Evolutionary conservation across 2,888 invertebrate species (phyloP), one percentile per base, ranked within the genome.

Genomic region (Lasioglossum calceatum): DNA sequence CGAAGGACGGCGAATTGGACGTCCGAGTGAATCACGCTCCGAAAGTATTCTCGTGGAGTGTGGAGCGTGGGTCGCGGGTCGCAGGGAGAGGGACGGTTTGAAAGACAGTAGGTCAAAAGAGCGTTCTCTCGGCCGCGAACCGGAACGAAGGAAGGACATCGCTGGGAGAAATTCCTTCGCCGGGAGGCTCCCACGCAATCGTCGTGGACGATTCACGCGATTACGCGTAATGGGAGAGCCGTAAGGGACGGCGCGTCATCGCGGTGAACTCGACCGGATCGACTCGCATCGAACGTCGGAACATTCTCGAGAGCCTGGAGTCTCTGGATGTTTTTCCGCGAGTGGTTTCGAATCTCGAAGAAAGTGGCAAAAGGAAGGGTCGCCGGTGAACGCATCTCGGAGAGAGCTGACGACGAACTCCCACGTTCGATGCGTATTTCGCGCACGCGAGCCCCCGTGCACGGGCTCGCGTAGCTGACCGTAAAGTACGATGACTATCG

Each of bases 81-180:
- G 64, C 64, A 27, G 61, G 64, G 44, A 32, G 27, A 42, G 44
- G 27, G 70, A 23, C 44, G 77, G 47, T 73, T 79, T 47, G 82
- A 87, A 81, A 87, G 88, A 82, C 85, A 87, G 82, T 88, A 82
- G 85, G 89, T 88, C 91, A 88, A 84, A 90, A 78, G 90, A 87
- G 81, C 77, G 84, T 79, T 77, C 81, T 61, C 67, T 78, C 58
- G 84, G 71, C 71, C 85, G 82, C 79, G 78, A 71, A 79, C 81
- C 85, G 90, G 87, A 87, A 90, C 79, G 85, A 67, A 81, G 73
- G 77, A 85, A 84, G 87, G 90, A 87, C 87, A 54, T 79, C 79
- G 83, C 77, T 77, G 71, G 76, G 50, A 84, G 87, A 79, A 82
- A 91, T 90, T 88, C 82, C 79, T 85, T 71, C 58, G 82, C 32